phyloP scores from a whole-genome alignment of 2,797 vertebrate genomes.

The Ctenopoma kingsleyae region DNA sequence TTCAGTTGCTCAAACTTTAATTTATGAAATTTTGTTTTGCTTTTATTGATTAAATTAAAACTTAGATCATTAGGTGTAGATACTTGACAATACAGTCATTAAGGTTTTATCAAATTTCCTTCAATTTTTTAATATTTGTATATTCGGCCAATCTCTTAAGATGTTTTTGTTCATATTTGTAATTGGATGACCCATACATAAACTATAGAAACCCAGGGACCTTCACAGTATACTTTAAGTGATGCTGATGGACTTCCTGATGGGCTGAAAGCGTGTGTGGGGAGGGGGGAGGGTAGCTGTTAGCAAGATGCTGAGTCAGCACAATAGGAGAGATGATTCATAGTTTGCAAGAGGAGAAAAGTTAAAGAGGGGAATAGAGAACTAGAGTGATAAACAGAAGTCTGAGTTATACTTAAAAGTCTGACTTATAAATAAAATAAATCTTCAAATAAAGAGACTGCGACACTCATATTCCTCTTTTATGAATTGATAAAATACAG shows the following conservation, averaged over 20 bases:
- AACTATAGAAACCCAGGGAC: slow-evolving; percentile 31
- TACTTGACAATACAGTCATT: background rate
- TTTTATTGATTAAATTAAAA: background rate
- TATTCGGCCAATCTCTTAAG: background rate
- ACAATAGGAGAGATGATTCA: slow-evolving; percentile 28
- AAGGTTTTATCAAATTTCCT: background rate
- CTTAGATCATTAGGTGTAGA: background rate
- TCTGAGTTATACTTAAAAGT: too few species aligned
- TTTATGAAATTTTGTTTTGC: background rate
- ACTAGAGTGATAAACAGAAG: slow-evolving; percentile 6
- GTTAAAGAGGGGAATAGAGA: background rate
- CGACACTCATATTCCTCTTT: slow-evolving; percentile 30
- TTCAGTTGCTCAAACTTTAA: background rate
- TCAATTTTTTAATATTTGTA: background rate
- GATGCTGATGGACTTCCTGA: slow-evolving; percentile 29
- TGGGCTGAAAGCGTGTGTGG: background rate
- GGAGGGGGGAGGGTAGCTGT: slow-evolving; percentile 12
- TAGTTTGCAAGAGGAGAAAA: slow-evolving; percentile 27
- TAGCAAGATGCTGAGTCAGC: slow-evolving; percentile 65
- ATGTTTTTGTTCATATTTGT: background rate
- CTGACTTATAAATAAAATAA: slow-evolving; percentile 24
- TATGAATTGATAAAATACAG: slow-evolving; percentile 2
- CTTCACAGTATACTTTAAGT: slow-evolving; percentile 36
- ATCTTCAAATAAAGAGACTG: slow-evolving; percentile 8
- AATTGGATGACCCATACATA: slow-evolving; percentile 18